Base-by-base conservation (phyloP, 2,113 vertebrate genomes). In the Caranx melampygus region DNA sequence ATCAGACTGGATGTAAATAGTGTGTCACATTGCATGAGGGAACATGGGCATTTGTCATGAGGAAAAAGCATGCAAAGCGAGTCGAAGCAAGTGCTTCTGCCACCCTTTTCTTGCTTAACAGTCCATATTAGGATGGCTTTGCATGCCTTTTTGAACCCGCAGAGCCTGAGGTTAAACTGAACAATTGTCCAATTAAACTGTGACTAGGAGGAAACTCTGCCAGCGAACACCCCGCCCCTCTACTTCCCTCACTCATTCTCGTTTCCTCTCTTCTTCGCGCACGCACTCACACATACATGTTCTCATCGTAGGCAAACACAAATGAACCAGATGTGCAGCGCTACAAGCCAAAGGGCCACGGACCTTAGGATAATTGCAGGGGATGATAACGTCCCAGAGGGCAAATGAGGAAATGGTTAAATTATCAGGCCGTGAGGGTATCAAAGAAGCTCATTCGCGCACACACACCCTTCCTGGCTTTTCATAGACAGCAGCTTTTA, bases 171-270 rank as follows among this genome's bases (percentile, higher is more conserved):
- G 80, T 89, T 72, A 55, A 88, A 77, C 34, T 61, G 58, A 90
- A 91, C 86, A 88, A 88, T 85, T 42, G 75, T 83, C 87, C 88
- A 90, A 83, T 93, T 86, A 93, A 88, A 88, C 70, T 79, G 70
- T 69, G 60, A 83, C 80, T 89, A 33, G 76, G 74, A 81, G 74
- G 81, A 83, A 84, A 83, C 81, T 82, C 68, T 76, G 35, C 59
- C 65, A 68, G 54, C 75, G 62, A 64, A 63, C 55, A 62, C 37
- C 47, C 54, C 34, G 0, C 44, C 64, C 70, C 7, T 18, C 75
- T 45, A 21, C 44, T 76, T 62, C 35, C 0, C 51, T 69, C 21
- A 45, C 67, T 83, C 55, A 55, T 59, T 67, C 37, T 77, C 0
- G 11, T 65, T 75, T 67, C 61, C 42, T 35, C n/a, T 74, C 60